Base-by-base conservation (phyloP, 2,113 vertebrate genomes). In the Oncorhynchus nerka region DNA sequence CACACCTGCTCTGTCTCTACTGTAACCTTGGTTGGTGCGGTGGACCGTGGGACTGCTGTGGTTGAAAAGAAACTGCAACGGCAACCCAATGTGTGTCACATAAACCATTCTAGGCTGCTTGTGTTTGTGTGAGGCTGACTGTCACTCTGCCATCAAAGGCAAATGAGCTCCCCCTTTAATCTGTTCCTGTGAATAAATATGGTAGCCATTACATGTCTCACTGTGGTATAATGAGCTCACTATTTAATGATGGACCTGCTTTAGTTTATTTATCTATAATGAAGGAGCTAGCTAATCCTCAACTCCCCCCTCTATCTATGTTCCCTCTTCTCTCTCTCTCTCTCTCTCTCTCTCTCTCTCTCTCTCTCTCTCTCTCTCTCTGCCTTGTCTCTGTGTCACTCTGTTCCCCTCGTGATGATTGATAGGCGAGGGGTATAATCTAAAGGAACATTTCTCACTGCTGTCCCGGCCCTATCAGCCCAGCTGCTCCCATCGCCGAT, bases 391-490 rank as follows among this genome's bases (percentile, higher is more conserved):
- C 80, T 77, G 59, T 62, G 20, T 62, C 26, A 30, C 66, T 68
- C 66, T 34, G 11, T 32, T 24, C 24, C 64, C 24, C 64, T 66
- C 26, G n/a, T 73, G 77, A 87, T 90, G 90, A 90, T 90, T 89
- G 90, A 92, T 84, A 81, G 88, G 80, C 76, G 39, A 34, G 85
- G 81, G 73, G 73, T 70, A 65, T 92, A 93, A 92, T 93, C 92
- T 93, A 75, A 75, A 87, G 85, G 71, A 85, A 86, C 89, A 89
- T 91, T 92, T 90, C 90, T 90, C 81, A 69, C 67, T 78, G 85
- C 89, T 87, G 81, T 89, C 83, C 83, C 70, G 74, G 77, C 76
- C 85, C 84, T 92, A 92, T 92, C 89, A 79, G 79, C 68, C 83
- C 62, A 39, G 84, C 82, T 78, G 83, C 84, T 81, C 88, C 85